These are phyloP conservation scores for Drosophila multiciliata DNA, from an alignment of 2,888 invertebrate species.

Conservation along the genomic window DNA sequence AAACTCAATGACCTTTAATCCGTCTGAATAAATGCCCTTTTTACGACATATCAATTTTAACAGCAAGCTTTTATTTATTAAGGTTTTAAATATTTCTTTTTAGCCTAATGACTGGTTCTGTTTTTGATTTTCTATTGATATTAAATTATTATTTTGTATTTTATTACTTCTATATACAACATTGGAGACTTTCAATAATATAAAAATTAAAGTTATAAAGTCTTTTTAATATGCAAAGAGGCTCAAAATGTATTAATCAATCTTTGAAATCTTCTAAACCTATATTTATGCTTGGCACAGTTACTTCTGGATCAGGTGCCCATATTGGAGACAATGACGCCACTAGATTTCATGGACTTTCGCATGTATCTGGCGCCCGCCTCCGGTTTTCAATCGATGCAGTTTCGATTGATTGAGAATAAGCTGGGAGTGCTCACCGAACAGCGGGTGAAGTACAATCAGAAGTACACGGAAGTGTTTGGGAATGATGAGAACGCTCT, in stretches of 20 bases:
- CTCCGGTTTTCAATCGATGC: conserved; percentile 98
- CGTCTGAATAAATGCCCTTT: too few relatives aligned
- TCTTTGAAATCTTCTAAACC: neutral
- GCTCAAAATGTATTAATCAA: neutral
- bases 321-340: conserved; percentile 99
- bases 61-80: too few relatives aligned
- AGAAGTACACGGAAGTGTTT: conserved; percentile 95
- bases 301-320: conserved; percentile 98
- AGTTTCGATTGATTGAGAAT: conserved; percentile 98
- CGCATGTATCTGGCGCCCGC: conserved; percentile 96
- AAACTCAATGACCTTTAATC: neutral
- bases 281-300: conserved; percentile 85
- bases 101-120: too few relatives aligned
- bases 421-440: conserved; percentile 93
- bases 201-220: neutral
- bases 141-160: neutral
- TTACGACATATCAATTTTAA: too few relatives aligned
- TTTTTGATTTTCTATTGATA: neutral
- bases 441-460: conserved; percentile 96
- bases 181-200: neutral
- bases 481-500: conserved; percentile 89
- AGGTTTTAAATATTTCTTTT: too few relatives aligned
- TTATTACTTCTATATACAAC: neutral
- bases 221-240: neutral
- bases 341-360: conserved; percentile 99